phyloP scores from a whole-genome alignment of 2,888 invertebrate species.

The Therioaphis trifolii region DNA sequence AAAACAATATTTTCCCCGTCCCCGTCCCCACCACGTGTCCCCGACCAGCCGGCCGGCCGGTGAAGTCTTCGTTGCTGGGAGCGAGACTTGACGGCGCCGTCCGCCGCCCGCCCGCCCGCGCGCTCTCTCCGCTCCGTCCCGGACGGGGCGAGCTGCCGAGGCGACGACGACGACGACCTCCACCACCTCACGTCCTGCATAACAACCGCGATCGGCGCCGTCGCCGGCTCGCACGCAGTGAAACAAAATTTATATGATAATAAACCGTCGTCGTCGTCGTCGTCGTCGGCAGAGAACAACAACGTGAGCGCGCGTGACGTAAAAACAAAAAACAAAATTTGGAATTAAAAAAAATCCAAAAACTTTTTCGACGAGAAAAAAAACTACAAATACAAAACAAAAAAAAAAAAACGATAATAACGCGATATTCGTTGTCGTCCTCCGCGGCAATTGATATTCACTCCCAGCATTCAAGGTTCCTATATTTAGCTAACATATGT shows the following conservation, averaged over 20 bases:
- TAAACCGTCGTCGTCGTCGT: neutral
- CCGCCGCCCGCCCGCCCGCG: constrained; percentile 3
- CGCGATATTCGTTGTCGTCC: constrained; percentile 11
- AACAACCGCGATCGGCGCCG: neutral
- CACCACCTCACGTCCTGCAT: neutral
- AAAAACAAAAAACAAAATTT: neutral
- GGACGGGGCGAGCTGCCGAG: neutral
- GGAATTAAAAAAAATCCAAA: neutral
- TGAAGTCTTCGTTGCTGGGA: constrained; percentile 58
- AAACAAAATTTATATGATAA: no score
- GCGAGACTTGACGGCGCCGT: constrained; percentile 57
- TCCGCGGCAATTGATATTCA: constrained; percentile 28
- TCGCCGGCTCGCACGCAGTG: neutral
- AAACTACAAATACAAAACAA: neutral
- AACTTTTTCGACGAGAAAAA: constrained; percentile 19
- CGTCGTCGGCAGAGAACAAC: no score
- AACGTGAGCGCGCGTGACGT: neutral
- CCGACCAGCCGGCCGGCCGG: constrained; percentile 39
- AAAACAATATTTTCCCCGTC: no score
- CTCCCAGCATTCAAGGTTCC: constrained; percentile 70
- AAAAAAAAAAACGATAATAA: neutral
- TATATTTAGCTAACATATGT: constrained; percentile 69
- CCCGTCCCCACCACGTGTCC: neutral
- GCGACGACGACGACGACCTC: neutral
- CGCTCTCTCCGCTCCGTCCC: neutral